phyloP scores from a whole-genome alignment of 92 coral and sea anemone genomes.

The Galaxea fascicularis region DNA sequence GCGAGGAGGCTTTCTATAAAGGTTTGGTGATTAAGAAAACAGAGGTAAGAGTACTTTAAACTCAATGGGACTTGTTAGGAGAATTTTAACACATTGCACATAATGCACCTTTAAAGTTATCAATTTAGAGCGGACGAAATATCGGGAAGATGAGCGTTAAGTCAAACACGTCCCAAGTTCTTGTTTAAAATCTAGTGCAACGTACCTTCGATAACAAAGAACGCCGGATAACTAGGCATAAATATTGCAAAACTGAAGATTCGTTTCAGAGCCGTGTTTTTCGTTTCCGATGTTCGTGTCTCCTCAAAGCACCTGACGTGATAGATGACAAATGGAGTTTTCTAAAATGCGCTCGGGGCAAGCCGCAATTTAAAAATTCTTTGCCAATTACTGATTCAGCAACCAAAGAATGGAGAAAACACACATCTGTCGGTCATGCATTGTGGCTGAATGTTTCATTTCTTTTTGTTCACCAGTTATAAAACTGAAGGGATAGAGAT shows the following conservation, averaged over 20 bases:
- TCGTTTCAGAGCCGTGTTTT: background rate
- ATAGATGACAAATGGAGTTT: constrained; percentile 32
- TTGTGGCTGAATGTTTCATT: constrained; percentile 31
- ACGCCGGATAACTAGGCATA: too few species aligned
- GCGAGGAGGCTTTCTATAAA: background rate
- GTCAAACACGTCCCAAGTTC: background rate
- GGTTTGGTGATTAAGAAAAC: background rate
- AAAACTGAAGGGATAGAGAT: constrained; percentile 1
- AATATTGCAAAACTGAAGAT: background rate
- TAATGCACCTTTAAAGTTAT: background rate
- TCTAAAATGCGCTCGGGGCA: constrained; percentile 33
- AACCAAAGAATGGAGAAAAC: constrained; percentile 33
- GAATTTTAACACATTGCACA: background rate
- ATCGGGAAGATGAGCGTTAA: background rate
- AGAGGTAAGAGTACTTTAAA: constrained; percentile 8
- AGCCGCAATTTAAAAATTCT: constrained; percentile 3
- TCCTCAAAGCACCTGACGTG: constrained; percentile 14
- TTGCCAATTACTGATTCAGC: constrained; percentile 15
- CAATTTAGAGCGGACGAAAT: background rate
- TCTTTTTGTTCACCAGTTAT: constrained; percentile 8
- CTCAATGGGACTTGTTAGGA: background rate
- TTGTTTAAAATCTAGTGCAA: background rate
- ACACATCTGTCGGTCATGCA: constrained; percentile 17
- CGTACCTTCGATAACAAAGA: background rate
- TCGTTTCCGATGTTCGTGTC: constrained; percentile 35